A percentile compares a stretch with the other conserved stretches of the same genome.
These are phyloP conservation scores for Metaphire vulgaris DNA, from an alignment of 1,140 invertebrate species.

Conservation along the genomic window DNA sequence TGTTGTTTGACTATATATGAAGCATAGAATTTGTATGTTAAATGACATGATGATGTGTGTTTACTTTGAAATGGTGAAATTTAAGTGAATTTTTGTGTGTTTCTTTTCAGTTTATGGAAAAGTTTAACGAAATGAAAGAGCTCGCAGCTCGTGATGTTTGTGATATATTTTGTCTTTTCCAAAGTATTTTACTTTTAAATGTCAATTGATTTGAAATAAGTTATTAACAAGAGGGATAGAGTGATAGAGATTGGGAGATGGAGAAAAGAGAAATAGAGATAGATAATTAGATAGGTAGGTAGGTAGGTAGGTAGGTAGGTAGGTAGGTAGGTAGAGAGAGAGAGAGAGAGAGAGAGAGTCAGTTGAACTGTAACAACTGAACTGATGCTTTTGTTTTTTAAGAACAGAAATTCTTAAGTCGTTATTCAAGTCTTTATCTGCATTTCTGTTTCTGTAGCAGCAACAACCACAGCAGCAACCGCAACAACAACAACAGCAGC, in stretches of 20 bases:
- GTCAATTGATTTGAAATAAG: not conserved
- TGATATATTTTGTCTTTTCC: not conserved
- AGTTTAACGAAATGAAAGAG: constrained; percentile 97
- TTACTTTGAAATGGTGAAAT: no score
- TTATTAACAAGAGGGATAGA: not conserved
- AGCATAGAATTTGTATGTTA: no score
- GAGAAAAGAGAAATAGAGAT: not conserved
- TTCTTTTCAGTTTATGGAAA: constrained; percentile 91
- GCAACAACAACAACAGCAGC: no score
- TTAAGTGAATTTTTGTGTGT: constrained; percentile 25
- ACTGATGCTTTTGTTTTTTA: no score
- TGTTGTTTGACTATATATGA: no score
- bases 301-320: not conserved
- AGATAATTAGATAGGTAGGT: not conserved
- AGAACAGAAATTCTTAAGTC: no score
- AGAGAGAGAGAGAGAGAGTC: constrained; percentile 1
- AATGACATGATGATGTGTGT: no score
- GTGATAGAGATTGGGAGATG: not conserved
- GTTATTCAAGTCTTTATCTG: no score
- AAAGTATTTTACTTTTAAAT: not conserved
- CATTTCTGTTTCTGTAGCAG: no score
- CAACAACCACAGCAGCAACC: no score
- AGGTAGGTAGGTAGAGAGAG: not conserved
- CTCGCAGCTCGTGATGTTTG: constrained; percentile 1
- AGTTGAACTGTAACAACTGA: no score